Evolutionary conservation across 2,113 vertebrate species (phyloP).

Genomic region (Lepus europaeus): DNA sequence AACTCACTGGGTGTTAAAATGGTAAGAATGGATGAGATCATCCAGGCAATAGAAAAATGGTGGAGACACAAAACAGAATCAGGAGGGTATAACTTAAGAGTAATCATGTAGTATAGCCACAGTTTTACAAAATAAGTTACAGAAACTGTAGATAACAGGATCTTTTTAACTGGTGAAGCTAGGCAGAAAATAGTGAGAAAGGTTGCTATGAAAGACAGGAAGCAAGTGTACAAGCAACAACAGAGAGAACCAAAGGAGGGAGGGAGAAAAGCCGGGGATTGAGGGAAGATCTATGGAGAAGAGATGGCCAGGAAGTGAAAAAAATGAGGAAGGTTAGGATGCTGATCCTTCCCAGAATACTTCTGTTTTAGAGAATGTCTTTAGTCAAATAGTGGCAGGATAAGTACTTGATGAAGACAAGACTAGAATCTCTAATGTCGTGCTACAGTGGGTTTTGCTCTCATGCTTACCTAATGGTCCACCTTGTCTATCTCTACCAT

Average conservation of each 20-base stretch:
- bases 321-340: background rate
- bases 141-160: background rate
- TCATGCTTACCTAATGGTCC: background rate
- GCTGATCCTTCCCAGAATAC: background rate
- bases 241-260: background rate
- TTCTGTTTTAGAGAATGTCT: background rate
- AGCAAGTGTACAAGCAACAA: background rate
- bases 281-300: background rate
- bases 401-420: background rate
- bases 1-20: slow-evolving; percentile 4
- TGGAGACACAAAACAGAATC: slow-evolving; percentile 16
- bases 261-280: background rate
- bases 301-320: background rate
- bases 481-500: background rate
- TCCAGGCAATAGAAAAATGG: background rate
- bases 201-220: background rate
- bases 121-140: slow-evolving; percentile 26
- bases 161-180: background rate
- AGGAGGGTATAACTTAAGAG: background rate
- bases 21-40: slow-evolving; percentile 41
- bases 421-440: background rate
- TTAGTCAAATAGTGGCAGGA: background rate
- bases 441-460: background rate
- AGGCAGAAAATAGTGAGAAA: background rate
- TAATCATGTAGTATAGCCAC: background rate